A percentile compares a stretch with the other conserved stretches of the same genome.
These are phyloP conservation scores for Hydractinia echinata DNA, from an alignment of 30 jellyfish, hydroid and myxozoan species.

Conservation along the genomic window DNA sequence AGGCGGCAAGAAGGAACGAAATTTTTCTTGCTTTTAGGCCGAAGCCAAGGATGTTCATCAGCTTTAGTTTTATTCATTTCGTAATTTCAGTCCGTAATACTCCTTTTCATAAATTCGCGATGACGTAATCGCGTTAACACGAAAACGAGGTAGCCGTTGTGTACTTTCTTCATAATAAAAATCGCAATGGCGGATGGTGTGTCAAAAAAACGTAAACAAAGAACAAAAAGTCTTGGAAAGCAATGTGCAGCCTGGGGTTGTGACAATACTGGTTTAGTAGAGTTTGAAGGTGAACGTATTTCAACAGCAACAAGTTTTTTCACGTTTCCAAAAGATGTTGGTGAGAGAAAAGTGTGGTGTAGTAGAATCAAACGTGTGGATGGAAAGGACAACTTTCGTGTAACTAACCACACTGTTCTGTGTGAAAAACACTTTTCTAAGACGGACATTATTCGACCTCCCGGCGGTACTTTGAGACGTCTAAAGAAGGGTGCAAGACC, in stretches of 20 bases:
- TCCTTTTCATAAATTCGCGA: too few species aligned
- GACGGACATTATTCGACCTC: background rate
- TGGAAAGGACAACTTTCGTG: constrained; percentile 20
- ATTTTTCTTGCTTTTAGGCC: too few species aligned
- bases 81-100: too few species aligned
- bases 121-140: too few species aligned
- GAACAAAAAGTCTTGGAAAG: background rate
- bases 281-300: background rate
- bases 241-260: constrained; percentile 9
- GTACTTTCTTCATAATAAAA: too few species aligned
- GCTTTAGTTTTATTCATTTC: too few species aligned
- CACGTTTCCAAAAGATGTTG: constrained; percentile 5
- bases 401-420: constrained; percentile 8
- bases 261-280: background rate
- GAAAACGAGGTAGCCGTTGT: too few species aligned
- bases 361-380: constrained; percentile 8
- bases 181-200: too few species aligned
- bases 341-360: constrained; percentile 11
- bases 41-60: too few species aligned
- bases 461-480: constrained; percentile 7
- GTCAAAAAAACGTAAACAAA: too few species aligned
- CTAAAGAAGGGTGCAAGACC: background rate
- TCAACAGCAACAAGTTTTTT: background rate
- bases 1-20: too few species aligned
- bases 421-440: constrained; percentile 3